phyloP scores from a whole-genome alignment of 2,113 vertebrate genomes.

The Dipodomys merriami region DNA sequence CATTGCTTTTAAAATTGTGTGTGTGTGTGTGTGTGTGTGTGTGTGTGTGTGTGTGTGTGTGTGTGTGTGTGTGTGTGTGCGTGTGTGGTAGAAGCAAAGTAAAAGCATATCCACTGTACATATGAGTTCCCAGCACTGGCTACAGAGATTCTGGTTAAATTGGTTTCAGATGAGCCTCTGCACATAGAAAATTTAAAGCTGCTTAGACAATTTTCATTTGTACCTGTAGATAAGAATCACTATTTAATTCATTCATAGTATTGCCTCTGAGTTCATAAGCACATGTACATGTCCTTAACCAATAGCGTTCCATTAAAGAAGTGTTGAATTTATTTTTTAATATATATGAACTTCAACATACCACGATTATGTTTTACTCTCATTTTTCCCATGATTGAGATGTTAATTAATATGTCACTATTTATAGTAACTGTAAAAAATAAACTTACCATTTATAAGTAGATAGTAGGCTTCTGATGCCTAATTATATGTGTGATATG shows the following conservation, averaged over 20 bases:
- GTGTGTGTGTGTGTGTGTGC: not conserved
- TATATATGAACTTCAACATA: not conserved
- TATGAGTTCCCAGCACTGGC: not conserved
- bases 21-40: not conserved
- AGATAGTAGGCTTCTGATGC: not conserved
- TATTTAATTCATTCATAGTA: not conserved
- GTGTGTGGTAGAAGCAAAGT: not conserved
- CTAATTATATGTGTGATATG: not conserved
- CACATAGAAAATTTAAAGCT: not conserved
- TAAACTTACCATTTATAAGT: not conserved
- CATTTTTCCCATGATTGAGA: not conserved
- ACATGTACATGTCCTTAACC: not conserved
- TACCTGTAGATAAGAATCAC: not conserved
- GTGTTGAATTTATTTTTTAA: not conserved
- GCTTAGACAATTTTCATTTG: not conserved
- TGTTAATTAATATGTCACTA: not conserved
- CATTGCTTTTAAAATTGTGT: not conserved
- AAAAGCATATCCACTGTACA: not conserved
- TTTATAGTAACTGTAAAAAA: not conserved
- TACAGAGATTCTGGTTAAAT: not conserved
- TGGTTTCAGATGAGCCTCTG: not conserved
- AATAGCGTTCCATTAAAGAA: not conserved
- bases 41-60: not conserved
- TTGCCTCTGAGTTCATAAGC: constrained; percentile 3
- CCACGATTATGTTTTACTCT: not conserved